Conservation (phyloP, 2,888 invertebrate genomes). For the Adelphocoris suturalis region DNA sequence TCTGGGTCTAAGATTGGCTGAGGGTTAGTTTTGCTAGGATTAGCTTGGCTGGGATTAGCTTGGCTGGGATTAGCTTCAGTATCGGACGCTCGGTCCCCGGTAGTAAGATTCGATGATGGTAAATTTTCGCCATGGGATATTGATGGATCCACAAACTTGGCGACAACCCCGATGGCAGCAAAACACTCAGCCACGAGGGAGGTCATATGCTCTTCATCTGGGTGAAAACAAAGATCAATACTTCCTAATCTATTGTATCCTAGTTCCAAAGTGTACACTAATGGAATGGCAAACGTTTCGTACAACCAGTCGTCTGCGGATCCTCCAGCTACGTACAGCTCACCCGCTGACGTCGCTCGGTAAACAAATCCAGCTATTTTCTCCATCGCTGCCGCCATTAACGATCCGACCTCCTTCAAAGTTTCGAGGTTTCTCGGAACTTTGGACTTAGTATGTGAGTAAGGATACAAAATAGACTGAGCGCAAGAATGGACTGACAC, state of each 20-base stretch:
- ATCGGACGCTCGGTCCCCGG: too few relatives aligned
- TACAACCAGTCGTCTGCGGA: conserved; percentile 34
- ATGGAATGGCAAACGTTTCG: not conserved
- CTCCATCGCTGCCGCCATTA: not conserved
- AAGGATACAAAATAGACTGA: conserved; percentile 19
- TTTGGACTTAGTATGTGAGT: not conserved
- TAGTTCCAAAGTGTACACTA: conserved; percentile 46
- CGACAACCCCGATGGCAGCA: not conserved
- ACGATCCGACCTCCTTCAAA: not conserved
- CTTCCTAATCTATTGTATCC: not conserved
- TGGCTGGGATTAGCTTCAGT: too few relatives aligned
- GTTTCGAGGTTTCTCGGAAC: not conserved
- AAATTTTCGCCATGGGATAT: too few relatives aligned
- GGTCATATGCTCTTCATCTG: not conserved
- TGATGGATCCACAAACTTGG: not conserved
- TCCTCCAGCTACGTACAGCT: conserved; percentile 36
- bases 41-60: too few relatives aligned
- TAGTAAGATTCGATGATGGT: too few relatives aligned
- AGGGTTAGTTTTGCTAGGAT: too few relatives aligned
- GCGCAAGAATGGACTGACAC: conserved; percentile 19
- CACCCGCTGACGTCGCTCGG: not conserved
- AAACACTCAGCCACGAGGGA: conserved; percentile 2
- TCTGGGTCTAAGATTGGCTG: too few relatives aligned
- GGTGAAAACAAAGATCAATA: not conserved
- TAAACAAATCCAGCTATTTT: not conserved